These are phyloP conservation scores for Gephyroberyx darwinii DNA, from an alignment of 2,797 vertebrate genomes.

Conservation along the genomic window DNA sequence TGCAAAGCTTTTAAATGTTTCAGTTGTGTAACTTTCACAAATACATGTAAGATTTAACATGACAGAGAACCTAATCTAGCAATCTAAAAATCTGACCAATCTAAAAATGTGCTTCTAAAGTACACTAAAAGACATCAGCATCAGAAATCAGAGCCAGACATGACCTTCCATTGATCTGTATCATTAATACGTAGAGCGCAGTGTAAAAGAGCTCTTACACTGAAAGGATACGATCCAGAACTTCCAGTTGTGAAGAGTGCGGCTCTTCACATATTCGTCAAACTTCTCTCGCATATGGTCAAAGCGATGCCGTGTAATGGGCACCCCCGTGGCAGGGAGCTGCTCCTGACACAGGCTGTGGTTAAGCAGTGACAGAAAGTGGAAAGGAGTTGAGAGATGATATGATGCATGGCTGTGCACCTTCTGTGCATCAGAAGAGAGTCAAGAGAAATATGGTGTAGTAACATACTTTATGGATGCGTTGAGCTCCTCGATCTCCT, in stretches of 20 bases:
- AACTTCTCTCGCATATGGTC: slow-evolving; percentile 90
- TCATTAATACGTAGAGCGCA: background rate
- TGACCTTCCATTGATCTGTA: background rate
- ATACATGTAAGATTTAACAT: background rate
- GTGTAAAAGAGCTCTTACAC: background rate
- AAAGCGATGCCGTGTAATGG: slow-evolving; percentile 81
- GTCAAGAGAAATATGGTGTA: background rate
- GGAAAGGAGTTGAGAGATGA: background rate
- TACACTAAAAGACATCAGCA: background rate
- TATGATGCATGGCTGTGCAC: background rate
- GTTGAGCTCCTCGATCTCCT: slow-evolving; percentile 96
- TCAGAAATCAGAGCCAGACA: background rate
- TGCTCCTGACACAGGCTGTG: slow-evolving; percentile 91
- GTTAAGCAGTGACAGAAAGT: slow-evolving; percentile 8
- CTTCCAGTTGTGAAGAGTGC: slow-evolving; percentile 96
- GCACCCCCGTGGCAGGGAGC: slow-evolving; percentile 91
- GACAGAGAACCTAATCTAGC: background rate
- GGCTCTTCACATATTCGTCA: slow-evolving; percentile 90
- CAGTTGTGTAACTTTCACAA: background rate
- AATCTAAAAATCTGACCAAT: background rate
- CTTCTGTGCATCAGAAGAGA: background rate
- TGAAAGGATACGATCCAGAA: slow-evolving; percentile 98
- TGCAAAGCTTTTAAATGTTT: background rate
- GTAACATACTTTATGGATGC: slow-evolving; percentile 88
- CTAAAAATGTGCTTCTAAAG: background rate